Base-by-base conservation (phyloP, 2,113 vertebrate species). In the Arothron firmamentum region DNA sequence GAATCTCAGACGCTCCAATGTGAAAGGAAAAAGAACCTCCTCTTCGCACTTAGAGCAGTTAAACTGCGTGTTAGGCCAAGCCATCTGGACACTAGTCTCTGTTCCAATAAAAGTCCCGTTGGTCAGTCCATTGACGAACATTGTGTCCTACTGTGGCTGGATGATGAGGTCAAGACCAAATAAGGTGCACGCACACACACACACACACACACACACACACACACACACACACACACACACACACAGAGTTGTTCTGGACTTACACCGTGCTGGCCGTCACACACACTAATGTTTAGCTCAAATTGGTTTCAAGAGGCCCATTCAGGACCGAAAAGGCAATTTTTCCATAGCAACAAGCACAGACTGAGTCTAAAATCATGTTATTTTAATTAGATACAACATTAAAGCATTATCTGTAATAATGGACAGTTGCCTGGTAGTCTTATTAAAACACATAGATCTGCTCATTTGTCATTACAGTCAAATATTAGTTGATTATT, bases 141-240 rank as follows among this genome's bases (percentile, higher is more conserved):
- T 45, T 68, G 63, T 65, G 56, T 79, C 82, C 72, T 62, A 67
- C 82, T 80, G 84, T 66, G 81, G 43, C 65, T 56, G 62, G 75
- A 74, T 85, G 82, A 87, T 87, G 82, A 72, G 87, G 87, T 88
- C 85, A 65, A 48, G 75, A 76, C 81, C 80, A 75, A 72, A 69
- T 56, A n/a, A n/a, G n/a, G 74, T 56, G 70, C 21, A 23, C 21
- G 3, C 21, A 23, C 21, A 23, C 21, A 23, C 21, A 23, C 21
- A 23, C 21, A 23, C 21, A 23, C 21, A 23, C 21, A 23, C 25
- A 28, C 25, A 28, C 25, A 28, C 25, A 28, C 25, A 28, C 25
- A 28, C 25, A 28, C 25, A 28, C 25, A 28, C 25, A 28, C 25
- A 28, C 25, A 28, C 25, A 28, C 25, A 28, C 25, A 28, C 80